Evolutionary conservation across 1,140 invertebrate species (phyloP), one percentile per base, ranked within the genome.

Genomic region (Carcinoscorpius rotundicauda): DNA sequence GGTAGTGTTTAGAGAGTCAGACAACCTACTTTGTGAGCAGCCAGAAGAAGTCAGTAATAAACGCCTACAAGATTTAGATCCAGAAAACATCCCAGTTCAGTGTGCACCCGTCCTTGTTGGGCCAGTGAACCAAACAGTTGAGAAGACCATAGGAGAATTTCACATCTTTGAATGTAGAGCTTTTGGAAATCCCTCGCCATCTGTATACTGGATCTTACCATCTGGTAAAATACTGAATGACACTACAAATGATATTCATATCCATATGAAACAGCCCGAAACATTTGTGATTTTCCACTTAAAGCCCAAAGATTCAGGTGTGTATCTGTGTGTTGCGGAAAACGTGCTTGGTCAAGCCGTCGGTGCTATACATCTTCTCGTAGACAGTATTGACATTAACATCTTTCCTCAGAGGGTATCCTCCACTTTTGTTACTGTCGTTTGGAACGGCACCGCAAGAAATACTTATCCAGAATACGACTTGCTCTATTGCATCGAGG

Each of bases 391-490:
- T 51, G 74, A 78, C 52, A 72, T 80, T 5, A 69, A 75, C 48
- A 67, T 81, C 9, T 72, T 77, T 65, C 71, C 75, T 4, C 68
- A 73, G 4, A 69, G 69, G 6, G 70, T 76, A 4, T 71, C 77
- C 4, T 73, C 75, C 53, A 77, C 76, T 61, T 78, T 75, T 65
- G 75, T 81, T 49, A 78, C 78, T 1, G 71, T 81, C 10, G 73
- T 78, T 3, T 79, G 77, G 76, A 78, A 77, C 58, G 80, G 79
- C 5, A 78, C 76, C 29, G 77, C 75, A 50, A 71, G 76, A 6
- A 73, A 73, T 49, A 69, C 73, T 58, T 75, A 75, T 58, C 73
- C 74, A 9, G 72, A 77, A 58, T 80, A 78, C 65, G 74, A 77
- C 61, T 74, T 81, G 48, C 67, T 75, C 4, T 79, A 78, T 67